Percentiles rank a stretch among this genome's conserved stretches.
phyloP scores from a whole-genome alignment of 2,797 vertebrate genomes.

The Thripadectes ignobilis region DNA sequence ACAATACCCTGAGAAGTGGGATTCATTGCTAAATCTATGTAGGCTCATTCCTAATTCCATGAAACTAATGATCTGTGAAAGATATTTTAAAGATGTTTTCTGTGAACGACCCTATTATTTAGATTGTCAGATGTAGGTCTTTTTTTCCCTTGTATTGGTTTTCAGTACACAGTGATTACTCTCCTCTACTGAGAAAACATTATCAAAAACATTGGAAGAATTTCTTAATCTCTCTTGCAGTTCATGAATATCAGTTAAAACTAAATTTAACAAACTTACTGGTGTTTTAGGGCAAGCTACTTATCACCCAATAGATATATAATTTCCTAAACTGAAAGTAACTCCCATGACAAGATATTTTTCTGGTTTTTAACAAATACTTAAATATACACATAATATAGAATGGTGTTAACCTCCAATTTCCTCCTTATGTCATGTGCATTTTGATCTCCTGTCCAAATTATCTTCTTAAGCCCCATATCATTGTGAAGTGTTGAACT shows the following conservation, averaged over 20 bases:
- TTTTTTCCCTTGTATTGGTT: conserved; percentile 2
- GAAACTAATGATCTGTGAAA: conserved; percentile 74
- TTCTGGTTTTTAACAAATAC: background rate
- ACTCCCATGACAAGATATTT: background rate
- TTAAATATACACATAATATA: background rate
- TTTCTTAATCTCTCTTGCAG: conserved; percentile 30
- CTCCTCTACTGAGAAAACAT: conserved; percentile 2
- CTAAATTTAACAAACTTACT: background rate
- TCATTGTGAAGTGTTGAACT: background rate
- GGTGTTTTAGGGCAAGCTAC: background rate
- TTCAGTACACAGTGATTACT: conserved; percentile 34
- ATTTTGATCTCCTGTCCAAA: background rate
- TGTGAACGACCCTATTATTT: conserved; percentile 58
- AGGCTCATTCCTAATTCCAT: conserved; percentile 69
- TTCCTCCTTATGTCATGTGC: background rate
- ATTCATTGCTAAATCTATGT: conserved; percentile 64
- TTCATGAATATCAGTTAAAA: background rate
- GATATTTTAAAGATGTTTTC: conserved; percentile 64
- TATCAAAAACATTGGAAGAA: conserved; percentile 45
- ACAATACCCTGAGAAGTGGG: conserved; percentile 55
- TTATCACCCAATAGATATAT: background rate
- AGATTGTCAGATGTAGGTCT: background rate
- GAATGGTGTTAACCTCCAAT: background rate
- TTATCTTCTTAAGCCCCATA: background rate
- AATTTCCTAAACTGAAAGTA: background rate